These are phyloP conservation scores for Exocentrus adspersus DNA, from an alignment of 2,888 invertebrate genomes.

Conservation along the genomic window DNA sequence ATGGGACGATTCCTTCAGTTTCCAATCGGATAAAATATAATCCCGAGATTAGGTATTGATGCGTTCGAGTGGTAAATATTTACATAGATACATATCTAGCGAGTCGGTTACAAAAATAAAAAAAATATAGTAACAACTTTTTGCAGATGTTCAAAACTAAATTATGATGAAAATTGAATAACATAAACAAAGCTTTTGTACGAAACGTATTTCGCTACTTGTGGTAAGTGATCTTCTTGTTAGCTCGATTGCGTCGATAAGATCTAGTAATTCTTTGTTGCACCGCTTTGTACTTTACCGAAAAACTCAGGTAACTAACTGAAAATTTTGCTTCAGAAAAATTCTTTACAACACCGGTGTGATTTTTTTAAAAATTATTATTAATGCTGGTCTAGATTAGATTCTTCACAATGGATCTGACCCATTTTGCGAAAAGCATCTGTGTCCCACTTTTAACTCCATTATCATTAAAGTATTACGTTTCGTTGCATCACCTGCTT, in stretches of 20 bases:
- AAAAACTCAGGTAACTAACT: constrained; percentile 6
- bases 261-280: constrained; percentile 21
- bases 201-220: constrained; percentile 8
- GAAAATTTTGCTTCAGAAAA: background rate
- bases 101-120: too few relatives aligned
- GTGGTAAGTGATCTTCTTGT: background rate
- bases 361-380: too few relatives aligned
- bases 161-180: constrained; percentile 23
- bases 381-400: too few relatives aligned
- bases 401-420: constrained; percentile 16
- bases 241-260: constrained; percentile 24
- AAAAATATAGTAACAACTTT: too few relatives aligned
- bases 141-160: constrained; percentile 5
- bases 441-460: constrained; percentile 42
- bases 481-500: constrained; percentile 43
- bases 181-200: constrained; percentile 20
- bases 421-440: constrained; percentile 37
- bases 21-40: constrained; percentile 50
- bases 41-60: constrained; percentile 45
- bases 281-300: constrained; percentile 12
- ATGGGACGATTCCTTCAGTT: constrained; percentile 42
- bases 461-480: constrained; percentile 45
- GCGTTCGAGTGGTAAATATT: constrained; percentile 50
- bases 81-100: constrained; percentile 45
- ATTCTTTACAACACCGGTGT: too few relatives aligned